phyloP scores from a whole-genome alignment of 2,888 invertebrate species.

The Ormyrus rosae region DNA sequence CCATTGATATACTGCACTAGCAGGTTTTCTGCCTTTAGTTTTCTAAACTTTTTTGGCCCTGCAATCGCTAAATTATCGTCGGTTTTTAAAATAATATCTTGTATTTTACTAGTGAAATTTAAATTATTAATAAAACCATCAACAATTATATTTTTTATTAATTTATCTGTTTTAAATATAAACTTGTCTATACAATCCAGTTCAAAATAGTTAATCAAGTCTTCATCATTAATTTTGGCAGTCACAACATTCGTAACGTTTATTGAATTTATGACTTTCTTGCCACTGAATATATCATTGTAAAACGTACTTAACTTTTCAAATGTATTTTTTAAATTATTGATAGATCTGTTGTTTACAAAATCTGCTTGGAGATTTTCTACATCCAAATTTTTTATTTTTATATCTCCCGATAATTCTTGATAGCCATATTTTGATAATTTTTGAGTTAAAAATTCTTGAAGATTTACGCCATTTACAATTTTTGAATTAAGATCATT shows the following conservation, averaged over 20 bases:
- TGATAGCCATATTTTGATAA: conserved; percentile 57
- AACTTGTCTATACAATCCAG: conserved; percentile 54
- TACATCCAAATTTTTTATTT: conserved; percentile 59
- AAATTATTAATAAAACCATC: conserved; percentile 61
- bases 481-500: conserved; percentile 61
- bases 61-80: conserved; percentile 60
- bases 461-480: conserved; percentile 60
- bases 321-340: conserved; percentile 57
- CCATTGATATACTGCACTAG: conserved; percentile 60
- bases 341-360: conserved; percentile 60
- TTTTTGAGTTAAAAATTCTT: conserved; percentile 52
- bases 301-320: conserved; percentile 52
- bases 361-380: conserved; percentile 52
- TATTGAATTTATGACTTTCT: conserved; percentile 57
- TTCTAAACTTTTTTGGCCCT: conserved; percentile 61
- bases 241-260: conserved; percentile 67
- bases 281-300: conserved; percentile 57
- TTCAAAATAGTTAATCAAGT: conserved; percentile 58
- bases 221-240: conserved; percentile 62
- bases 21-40: conserved; percentile 60
- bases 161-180: conserved; percentile 59
- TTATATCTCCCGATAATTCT: conserved; percentile 58
- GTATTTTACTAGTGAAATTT: conserved; percentile 60
- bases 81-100: conserved; percentile 63
- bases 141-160: conserved; percentile 61